phyloP scores from a whole-genome alignment of 2,113 vertebrate genomes.

The Perognathus longimembris region DNA sequence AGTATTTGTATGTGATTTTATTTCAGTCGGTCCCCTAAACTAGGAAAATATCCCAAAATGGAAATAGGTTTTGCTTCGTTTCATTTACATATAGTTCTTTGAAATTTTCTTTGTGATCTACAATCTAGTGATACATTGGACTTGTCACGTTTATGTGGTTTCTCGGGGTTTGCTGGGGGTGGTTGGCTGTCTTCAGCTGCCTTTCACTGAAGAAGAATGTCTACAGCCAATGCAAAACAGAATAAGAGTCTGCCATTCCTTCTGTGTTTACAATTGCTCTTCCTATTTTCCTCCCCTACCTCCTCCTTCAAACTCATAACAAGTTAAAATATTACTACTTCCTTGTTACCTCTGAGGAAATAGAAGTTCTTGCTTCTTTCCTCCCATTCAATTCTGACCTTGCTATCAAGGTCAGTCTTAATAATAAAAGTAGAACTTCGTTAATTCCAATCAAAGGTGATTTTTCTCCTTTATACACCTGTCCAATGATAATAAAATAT shows the following conservation, averaged over 20 bases:
- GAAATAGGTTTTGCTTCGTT: background rate
- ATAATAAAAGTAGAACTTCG: background rate
- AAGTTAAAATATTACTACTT: background rate
- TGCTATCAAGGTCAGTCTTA: constrained; percentile 11
- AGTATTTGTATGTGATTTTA: background rate
- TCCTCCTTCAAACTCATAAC: background rate
- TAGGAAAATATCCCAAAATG: background rate
- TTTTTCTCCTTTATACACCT: background rate
- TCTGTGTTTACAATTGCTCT: background rate
- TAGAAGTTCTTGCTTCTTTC: background rate
- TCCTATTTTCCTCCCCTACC: background rate
- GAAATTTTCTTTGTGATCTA: background rate
- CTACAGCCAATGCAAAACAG: background rate
- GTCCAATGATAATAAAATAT: too few species aligned
- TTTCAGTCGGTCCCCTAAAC: background rate
- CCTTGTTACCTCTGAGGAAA: background rate
- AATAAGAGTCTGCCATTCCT: background rate
- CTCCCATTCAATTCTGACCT: background rate
- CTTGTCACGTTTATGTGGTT: background rate
- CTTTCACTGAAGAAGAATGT: background rate
- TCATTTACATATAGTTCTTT: background rate
- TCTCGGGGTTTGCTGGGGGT: background rate
- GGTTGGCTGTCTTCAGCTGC: background rate
- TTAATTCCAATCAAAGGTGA: background rate
- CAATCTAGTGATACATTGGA: background rate